Evolutionary conservation across 1,140 invertebrate genomes (phyloP).

Genomic region (Dreissena polymorpha): DNA sequence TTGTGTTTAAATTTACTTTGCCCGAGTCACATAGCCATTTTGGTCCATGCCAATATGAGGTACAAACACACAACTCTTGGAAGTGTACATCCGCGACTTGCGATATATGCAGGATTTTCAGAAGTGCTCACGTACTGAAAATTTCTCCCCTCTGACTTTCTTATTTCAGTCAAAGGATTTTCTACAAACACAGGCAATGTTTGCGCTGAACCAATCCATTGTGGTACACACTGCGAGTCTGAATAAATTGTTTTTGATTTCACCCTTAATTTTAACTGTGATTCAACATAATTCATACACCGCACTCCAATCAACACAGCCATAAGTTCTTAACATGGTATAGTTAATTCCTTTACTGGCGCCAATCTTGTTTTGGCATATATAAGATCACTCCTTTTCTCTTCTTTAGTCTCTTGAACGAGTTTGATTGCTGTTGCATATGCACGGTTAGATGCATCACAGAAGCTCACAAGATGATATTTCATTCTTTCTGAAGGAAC

Average conservation of each 20-base stretch:
- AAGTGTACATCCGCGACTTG: neutral
- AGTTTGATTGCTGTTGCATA: constrained; percentile 10
- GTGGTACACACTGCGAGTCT: constrained; percentile 12
- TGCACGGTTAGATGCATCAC: constrained; percentile 19
- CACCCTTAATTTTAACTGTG: neutral
- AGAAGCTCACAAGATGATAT: constrained; percentile 1
- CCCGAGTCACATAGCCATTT: neutral
- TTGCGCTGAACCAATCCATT: neutral
- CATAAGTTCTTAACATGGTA: constrained; percentile 5
- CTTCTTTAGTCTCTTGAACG: neutral
- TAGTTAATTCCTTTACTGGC: neutral
- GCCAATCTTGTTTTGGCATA: constrained; percentile 17
- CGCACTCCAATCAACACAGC: constrained; percentile 2
- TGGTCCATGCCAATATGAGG: constrained; percentile 38
- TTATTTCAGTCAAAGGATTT: constrained; percentile 39
- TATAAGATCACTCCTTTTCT: neutral
- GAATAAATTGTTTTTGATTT: neutral
- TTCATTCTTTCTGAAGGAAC: neutral
- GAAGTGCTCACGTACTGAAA: constrained; percentile 19
- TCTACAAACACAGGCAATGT: constrained; percentile 10
- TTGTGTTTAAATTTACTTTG: neutral
- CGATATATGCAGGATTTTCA: constrained; percentile 29
- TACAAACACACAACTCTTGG: neutral
- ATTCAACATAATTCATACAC: constrained; percentile 14
- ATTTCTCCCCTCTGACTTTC: neutral